Percentiles rank a stretch among this genome's conserved stretches.
phyloP scores from a whole-genome alignment of 2,797 vertebrate species.

The Vultur gryphus region DNA sequence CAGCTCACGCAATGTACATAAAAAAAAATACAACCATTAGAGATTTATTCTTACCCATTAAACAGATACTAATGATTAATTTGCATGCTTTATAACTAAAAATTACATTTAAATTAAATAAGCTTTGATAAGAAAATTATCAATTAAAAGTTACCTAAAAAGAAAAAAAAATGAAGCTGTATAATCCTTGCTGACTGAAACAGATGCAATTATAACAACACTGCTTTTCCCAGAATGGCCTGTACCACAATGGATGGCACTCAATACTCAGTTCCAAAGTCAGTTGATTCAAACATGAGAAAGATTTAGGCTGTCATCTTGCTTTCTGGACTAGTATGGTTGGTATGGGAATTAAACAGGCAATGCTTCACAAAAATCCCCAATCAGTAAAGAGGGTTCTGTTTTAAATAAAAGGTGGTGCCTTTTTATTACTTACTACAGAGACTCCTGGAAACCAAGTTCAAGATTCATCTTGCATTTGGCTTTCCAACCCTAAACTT shows the following conservation, averaged over 20 bases:
- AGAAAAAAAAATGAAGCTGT: neutral
- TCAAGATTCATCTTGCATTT: neutral
- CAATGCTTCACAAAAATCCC: neutral
- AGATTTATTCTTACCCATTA: neutral
- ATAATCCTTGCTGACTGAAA: neutral
- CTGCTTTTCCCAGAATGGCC: neutral
- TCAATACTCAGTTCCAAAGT: neutral
- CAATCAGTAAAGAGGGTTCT: neutral
- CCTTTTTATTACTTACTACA: neutral
- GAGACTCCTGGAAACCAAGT: neutral
- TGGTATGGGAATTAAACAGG: neutral
- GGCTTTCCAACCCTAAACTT: neutral
- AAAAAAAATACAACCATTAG: neutral
- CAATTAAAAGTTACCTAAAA: neutral
- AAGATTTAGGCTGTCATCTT: neutral
- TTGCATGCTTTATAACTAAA: neutral
- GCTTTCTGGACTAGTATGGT: neutral
- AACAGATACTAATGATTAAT: neutral
- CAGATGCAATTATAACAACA: neutral
- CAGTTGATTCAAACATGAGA: neutral
- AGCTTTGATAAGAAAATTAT: neutral
- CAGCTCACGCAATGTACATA: rapidly evolving
- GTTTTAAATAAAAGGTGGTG: neutral
- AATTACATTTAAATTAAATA: neutral
- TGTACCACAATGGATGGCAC: neutral